phyloP scores from a whole-genome alignment of 2,113 vertebrate species.

The Physeter macrocephalus region DNA sequence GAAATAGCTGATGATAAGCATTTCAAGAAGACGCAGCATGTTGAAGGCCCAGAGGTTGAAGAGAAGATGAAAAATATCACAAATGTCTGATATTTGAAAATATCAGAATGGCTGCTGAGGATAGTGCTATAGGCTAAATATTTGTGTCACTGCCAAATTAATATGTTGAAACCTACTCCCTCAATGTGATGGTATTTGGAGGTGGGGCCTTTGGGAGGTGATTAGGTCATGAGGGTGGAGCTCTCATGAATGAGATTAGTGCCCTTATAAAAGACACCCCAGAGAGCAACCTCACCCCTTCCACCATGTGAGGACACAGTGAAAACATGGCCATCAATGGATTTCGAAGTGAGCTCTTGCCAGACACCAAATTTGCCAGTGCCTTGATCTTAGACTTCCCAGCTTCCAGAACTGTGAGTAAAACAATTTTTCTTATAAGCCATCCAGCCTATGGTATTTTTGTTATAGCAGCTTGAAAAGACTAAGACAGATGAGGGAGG shows the following conservation, averaged over 20 bases:
- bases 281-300: neutral
- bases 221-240: too few species aligned
- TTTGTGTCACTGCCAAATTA: neutral
- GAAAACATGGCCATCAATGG: neutral
- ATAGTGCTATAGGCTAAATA: neutral
- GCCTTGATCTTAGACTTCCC: neutral
- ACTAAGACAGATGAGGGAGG: neutral
- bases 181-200: neutral
- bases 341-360: neutral
- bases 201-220: neutral
- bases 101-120: neutral
- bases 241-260: neutral
- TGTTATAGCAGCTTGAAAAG: neutral
- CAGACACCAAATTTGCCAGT: neutral
- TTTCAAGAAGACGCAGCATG: neutral
- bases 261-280: neutral
- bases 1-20: neutral
- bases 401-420: neutral
- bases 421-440: neutral
- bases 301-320: neutral
- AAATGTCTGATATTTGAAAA: neutral
- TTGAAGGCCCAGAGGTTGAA: neutral
- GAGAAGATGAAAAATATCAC: neutral
- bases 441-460: neutral
- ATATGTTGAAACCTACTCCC: neutral